Base-by-base conservation (phyloP, 2,113 vertebrate genomes). In the Toxostoma redivivum region DNA sequence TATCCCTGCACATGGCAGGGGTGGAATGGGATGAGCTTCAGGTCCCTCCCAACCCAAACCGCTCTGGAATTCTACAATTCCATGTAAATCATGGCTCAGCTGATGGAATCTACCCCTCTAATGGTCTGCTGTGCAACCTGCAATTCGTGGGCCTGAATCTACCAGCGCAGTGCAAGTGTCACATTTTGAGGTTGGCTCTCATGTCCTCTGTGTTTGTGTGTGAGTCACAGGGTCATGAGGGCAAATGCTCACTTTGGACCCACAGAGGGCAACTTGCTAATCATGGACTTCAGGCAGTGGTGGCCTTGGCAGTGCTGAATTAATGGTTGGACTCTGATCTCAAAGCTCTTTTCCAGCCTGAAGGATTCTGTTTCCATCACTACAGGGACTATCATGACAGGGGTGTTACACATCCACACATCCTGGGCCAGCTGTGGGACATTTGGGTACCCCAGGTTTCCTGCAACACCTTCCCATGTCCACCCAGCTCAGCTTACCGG, bases 401-500 rank as follows among this genome's bases (percentile, higher is more conserved):
- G 33, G 23, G 2, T 48, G 23, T 81, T 30, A 30, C 3, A 2
- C 61, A 20, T 2, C n/a, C 54, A 23, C 17, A 13, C 11, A 3
- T 31, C 67, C 38, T 48, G 33, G 9, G 58, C 21, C 9, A 3
- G 18, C 16, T 50, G 12, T 19, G 25, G 15, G 12, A 24, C 28
- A 11, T 17, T 30, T 18, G 3, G 1, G 44, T 38, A 58, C 4
- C 50, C 30, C 44, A 25, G 27, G 3, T 23, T 62, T 83, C 51
- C 31, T 10, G 10, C 13, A 31, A 15, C 3, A 11, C 37, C 8
- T 74, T 27, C 67, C 33, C 24, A 3, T 3, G 9, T 7, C 15
- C 30, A 24, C 53, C 42, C 66, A 35, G 42, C 56, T 2, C 57
- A 30, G 95, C 98, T 98, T 97, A 99, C 99, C 89, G 97, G 45